Evolutionary conservation across 2,797 vertebrate species (phyloP).

Genomic region (Malacoraja senta): DNA sequence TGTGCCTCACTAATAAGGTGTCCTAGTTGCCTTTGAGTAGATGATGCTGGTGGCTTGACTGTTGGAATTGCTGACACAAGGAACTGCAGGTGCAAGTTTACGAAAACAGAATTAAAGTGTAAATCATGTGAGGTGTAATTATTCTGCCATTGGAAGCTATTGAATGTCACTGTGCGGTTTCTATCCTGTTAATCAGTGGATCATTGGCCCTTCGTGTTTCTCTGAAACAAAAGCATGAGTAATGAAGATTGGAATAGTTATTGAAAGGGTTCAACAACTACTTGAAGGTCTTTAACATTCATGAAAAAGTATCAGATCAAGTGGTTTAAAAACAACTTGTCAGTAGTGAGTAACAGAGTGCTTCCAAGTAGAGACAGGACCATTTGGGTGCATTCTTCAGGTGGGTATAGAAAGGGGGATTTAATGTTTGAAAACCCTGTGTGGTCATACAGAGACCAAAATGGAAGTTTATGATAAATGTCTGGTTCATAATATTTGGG

Average conservation of each 20-base stretch:
- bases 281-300: neutral
- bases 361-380: neutral
- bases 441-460: neutral
- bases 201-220: too few species aligned
- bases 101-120: too few species aligned
- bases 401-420: neutral
- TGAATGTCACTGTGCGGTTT: too few species aligned
- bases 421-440: neutral
- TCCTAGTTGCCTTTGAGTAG: too few species aligned
- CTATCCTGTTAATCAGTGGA: too few species aligned
- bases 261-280: neutral
- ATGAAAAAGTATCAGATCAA: neutral
- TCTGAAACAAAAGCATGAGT: neutral
- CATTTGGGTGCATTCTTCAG: too few species aligned
- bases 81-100: too few species aligned
- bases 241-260: neutral
- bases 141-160: too few species aligned
- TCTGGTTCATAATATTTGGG: neutral
- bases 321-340: neutral
- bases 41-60: too few species aligned
- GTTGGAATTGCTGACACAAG: too few species aligned
- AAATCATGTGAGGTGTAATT: too few species aligned
- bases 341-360: neutral
- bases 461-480: neutral
- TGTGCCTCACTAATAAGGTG: too few species aligned